A percentile compares a stretch with the other conserved stretches of the same genome.
phyloP scores from a whole-genome alignment of 2,888 invertebrate species.

The Itoplectis maculator region DNA sequence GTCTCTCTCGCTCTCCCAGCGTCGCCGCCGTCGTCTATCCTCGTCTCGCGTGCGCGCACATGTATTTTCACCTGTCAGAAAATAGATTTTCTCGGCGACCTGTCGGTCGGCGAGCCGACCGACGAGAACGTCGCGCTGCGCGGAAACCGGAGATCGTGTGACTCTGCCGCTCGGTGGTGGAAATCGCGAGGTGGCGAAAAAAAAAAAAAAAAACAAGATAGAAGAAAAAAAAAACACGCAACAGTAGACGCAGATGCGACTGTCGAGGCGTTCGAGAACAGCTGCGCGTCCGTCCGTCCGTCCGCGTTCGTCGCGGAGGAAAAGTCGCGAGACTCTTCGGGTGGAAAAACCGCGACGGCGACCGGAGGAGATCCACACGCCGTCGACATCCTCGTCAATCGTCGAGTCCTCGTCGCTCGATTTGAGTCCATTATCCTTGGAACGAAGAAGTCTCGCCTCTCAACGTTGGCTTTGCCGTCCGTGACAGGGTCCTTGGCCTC shows the following conservation, averaged over 20 bases:
- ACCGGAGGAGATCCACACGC: too few species aligned
- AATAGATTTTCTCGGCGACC: conserved; percentile 56
- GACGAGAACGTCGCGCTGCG: neutral
- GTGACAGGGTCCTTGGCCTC: conserved; percentile 70
- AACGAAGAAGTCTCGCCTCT: conserved; percentile 25
- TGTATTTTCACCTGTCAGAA: conserved; percentile 66
- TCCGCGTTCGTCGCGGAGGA: neutral
- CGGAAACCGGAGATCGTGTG: neutral
- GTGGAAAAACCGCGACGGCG: neutral
- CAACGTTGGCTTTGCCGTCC: conserved; percentile 51
- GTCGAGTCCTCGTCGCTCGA: neutral
- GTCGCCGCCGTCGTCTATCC: conserved; percentile 17
- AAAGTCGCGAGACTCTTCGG: too few species aligned
- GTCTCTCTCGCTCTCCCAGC: neutral
- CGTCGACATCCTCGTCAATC: too few species aligned
- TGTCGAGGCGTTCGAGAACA: neutral
- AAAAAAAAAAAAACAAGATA: too few species aligned
- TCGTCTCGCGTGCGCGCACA: conserved; percentile 54
- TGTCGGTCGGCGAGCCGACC: conserved; percentile 29
- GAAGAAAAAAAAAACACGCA: too few species aligned
- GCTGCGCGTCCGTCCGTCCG: neutral
- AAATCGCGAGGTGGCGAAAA: neutral
- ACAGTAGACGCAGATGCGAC: neutral
- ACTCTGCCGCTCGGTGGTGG: neutral
- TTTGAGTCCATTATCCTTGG: conserved; percentile 28